Conservation (phyloP, 2,888 invertebrate genomes). For the Kryphioiulus occultus region DNA sequence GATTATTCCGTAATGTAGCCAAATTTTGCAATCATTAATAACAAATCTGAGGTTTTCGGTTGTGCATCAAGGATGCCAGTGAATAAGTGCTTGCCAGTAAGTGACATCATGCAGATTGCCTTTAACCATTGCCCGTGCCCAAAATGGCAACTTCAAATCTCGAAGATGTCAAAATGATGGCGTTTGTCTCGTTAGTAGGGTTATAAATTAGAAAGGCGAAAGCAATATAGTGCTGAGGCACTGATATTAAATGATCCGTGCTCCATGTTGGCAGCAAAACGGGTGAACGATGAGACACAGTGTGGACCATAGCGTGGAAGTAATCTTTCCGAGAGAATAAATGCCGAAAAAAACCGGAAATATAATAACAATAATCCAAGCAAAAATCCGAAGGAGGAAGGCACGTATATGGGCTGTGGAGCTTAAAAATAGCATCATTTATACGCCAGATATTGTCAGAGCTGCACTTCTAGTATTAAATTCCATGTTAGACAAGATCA, state of each 20-base stretch:
- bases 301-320: conserved; percentile 9
- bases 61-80: too few species aligned
- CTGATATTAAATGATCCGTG: conserved; percentile 25
- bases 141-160: neutral
- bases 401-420: neutral
- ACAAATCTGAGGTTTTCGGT: too few species aligned
- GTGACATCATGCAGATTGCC: neutral
- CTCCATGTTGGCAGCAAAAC: conserved; percentile 19
- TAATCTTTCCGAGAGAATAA: conserved; percentile 31
- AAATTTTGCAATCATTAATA: too few species aligned
- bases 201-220: neutral
- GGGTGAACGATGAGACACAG: conserved; percentile 18
- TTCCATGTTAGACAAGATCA: conserved; percentile 19
- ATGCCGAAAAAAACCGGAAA: conserved; percentile 24
- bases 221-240: neutral
- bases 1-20: too few species aligned
- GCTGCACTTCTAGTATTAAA: conserved; percentile 21
- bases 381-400: neutral
- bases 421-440: conserved; percentile 30
- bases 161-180: neutral
- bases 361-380: conserved; percentile 31
- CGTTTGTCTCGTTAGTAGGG: neutral
- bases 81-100: too few species aligned
- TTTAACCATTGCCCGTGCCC: neutral
- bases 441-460: conserved; percentile 1